Percentiles rank a stretch among this genome's conserved stretches.
Conservation (phyloP, 2,888 invertebrate genomes). For the Cephus pygmeus region DNA sequence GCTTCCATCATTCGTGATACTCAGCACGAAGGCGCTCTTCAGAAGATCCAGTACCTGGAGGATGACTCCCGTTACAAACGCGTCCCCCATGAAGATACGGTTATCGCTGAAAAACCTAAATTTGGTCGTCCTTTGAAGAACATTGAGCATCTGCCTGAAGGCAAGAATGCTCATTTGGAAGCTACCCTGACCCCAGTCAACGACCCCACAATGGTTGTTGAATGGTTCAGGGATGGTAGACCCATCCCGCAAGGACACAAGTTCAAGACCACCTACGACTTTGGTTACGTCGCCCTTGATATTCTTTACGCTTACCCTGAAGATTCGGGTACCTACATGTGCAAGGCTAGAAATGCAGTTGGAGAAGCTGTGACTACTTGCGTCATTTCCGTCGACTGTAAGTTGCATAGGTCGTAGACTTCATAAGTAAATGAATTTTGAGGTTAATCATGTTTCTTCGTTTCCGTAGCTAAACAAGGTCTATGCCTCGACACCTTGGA, state of each 20-base stretch:
- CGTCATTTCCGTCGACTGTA: slow-evolving; percentile 87
- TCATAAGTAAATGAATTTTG: background rate
- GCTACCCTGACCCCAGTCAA: slow-evolving; percentile 96
- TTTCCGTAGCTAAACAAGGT: slow-evolving; percentile 78
- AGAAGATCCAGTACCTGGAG: slow-evolving; percentile 93
- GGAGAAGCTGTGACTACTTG: slow-evolving; percentile 96
- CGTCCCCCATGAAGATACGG: slow-evolving; percentile 78
- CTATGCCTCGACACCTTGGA: slow-evolving; percentile 90
- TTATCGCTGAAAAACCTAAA: slow-evolving; percentile 86
- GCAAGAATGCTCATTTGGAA: slow-evolving; percentile 89
- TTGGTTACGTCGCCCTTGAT: slow-evolving; percentile 96
- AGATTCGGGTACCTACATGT: slow-evolving; percentile 97
- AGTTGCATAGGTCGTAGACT: slow-evolving; percentile 53
- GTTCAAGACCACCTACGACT: slow-evolving; percentile 96
- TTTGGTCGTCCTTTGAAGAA: slow-evolving; percentile 90
- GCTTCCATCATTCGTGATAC: slow-evolving; percentile 89
- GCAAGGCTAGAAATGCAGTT: slow-evolving; percentile 92
- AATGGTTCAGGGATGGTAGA: slow-evolving; percentile 97
- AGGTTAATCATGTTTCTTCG: slow-evolving; percentile 42
- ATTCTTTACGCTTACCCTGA: slow-evolving; percentile 96
- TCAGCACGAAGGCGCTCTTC: slow-evolving; percentile 91
- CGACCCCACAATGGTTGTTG: slow-evolving; percentile 98
- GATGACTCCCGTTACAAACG: slow-evolving; percentile 83
- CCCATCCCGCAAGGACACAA: slow-evolving; percentile 94
- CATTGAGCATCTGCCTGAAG: slow-evolving; percentile 85